Evolutionary conservation across 2,888 invertebrate species (phyloP), one percentile per base, ranked within the genome.

Genomic region (Caprella mutica): DNA sequence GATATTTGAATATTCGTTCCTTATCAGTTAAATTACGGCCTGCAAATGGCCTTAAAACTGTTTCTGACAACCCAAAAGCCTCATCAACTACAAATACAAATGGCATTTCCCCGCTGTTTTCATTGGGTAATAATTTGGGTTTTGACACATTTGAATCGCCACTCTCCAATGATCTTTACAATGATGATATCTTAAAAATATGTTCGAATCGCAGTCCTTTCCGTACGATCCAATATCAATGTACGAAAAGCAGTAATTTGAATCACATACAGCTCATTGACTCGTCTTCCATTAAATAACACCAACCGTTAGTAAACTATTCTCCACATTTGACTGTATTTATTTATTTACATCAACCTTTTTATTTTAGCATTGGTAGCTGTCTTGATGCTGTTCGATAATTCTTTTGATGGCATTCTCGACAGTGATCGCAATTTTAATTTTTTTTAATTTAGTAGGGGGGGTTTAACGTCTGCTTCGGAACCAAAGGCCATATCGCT

Each of bases 31-130:
- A 62, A 58, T 65, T 66, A 61, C 58, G 68, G 59, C 66, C 67
- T 64, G 67, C 61, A 65, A 68, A 70, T 35, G 67, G 69, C 33
- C 68, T 67, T 65, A 69, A 63, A 48, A 69, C 61, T 59, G 67
- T 59, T 63, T 67, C 67, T 46, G 53, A 53, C 61, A 67, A 66
- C 48, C 68, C 68, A 66, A 69, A 69, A 24, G 68, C 69, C 63
- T 70, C 69, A 65, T 70, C 69, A 21, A 59, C 69, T 43, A 69
- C 68, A 46, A 69, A 55, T 62, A 48, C 66, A 59, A 65, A 65
- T 58, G 68, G 68, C 42, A 69, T 67, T 39, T 55, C 58, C 30
- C 12, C 24, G n/a, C 5, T 14, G 6, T 46, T 6, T 9, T 19
- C 46, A 46, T 12, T 12, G 14, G 29, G 46, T 5, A 46, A 19